Base-by-base conservation (phyloP, 2,888 invertebrate species). In the Luperina testacea region DNA sequence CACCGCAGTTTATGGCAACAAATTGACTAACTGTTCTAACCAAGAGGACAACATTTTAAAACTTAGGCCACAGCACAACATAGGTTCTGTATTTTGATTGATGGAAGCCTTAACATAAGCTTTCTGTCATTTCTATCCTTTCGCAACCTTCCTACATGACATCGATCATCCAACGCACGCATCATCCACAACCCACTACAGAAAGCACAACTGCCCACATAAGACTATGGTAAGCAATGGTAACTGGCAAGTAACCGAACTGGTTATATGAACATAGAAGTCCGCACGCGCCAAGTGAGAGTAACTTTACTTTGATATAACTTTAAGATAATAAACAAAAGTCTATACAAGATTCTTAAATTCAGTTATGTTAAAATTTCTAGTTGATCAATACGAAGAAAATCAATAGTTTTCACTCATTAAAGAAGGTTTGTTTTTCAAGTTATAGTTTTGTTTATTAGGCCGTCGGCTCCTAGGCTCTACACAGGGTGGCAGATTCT, bases 181-280 rank as follows among this genome's bases (percentile, higher is more conserved):
- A 61, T 67, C n/a, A 24, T n/a, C 6, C 38, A 71, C 59, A 20
- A 11, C 4, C 15, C 11, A n/a, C 24, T 42, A n/a, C 63, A 74
- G 45, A 69, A 70, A 73, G 17, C 48, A 69, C 38, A n/a, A 24
- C 76, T 71, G 2, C 57, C 80, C 80, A 78, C 78, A 42, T 63
- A 20, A 45, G 20, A 17, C 61, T 11, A 51, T 57, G 38, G 61
- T 65, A 74, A 78, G 51, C 51, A 80, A 75, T 73, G 63, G 9
- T 27, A 57, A 57, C 76, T 51, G 32, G 70, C 38, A 81, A 67
- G 75, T 67, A 48, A 59, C 38, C 17, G 24, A 72, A 82, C 86
- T 70, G 72, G 75, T 82, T 53, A 64, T n/a, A 85, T 87, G 88
- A 78, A 78, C 80, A 86, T 85, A 85, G 24, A 32, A 73, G 70